A percentile compares a stretch with the other conserved stretches of the same genome.
phyloP scores from a whole-genome alignment of 2,113 vertebrate species.

The Cololabis saira region DNA sequence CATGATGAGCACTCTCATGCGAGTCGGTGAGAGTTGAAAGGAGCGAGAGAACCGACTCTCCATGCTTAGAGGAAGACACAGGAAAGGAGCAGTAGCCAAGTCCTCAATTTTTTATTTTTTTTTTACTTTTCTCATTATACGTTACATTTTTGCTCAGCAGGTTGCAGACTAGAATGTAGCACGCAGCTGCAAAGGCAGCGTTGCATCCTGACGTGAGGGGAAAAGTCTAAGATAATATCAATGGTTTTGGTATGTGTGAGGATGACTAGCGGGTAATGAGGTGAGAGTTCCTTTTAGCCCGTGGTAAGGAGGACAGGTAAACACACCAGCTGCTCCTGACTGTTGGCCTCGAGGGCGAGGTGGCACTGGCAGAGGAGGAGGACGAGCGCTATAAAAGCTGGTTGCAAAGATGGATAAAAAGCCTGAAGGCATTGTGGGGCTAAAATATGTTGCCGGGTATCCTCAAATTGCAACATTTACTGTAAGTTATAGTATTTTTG shows the following conservation, averaged over 20 bases:
- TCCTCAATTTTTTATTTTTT: constrained; percentile 15
- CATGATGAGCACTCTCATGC: constrained; percentile 56
- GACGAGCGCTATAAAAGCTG: constrained; percentile 33
- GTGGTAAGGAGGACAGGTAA: constrained; percentile 72
- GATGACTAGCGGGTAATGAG: constrained; percentile 71
- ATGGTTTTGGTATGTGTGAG: constrained; percentile 45
- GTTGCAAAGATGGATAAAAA: constrained; percentile 61
- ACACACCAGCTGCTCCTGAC: constrained; percentile 64
- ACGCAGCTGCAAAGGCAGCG: constrained; percentile 23
- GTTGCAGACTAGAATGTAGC: constrained; percentile 40
- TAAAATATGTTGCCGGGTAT: constrained; percentile 47
- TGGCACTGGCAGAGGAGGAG: constrained; percentile 48
- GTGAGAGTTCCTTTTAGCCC: constrained; percentile 69
- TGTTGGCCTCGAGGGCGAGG: constrained; percentile 59
- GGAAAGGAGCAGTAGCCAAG: constrained; percentile 38
- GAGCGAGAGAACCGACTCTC: constrained; percentile 33
- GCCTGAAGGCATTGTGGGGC: constrained; percentile 47
- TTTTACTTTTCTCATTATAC: constrained; percentile 30
- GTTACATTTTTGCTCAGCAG: constrained; percentile 38
- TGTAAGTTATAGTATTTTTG: constrained; percentile 29
- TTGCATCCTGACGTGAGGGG: constrained; percentile 35
- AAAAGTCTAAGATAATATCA: constrained; percentile 44
- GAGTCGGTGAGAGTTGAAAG: constrained; percentile 51
- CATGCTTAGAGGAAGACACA: constrained; percentile 20
- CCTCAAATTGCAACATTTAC: constrained; percentile 43